Evolutionary conservation across 2,797 vertebrate species (phyloP).

Genomic region (Gallinago nigripennis): DNA sequence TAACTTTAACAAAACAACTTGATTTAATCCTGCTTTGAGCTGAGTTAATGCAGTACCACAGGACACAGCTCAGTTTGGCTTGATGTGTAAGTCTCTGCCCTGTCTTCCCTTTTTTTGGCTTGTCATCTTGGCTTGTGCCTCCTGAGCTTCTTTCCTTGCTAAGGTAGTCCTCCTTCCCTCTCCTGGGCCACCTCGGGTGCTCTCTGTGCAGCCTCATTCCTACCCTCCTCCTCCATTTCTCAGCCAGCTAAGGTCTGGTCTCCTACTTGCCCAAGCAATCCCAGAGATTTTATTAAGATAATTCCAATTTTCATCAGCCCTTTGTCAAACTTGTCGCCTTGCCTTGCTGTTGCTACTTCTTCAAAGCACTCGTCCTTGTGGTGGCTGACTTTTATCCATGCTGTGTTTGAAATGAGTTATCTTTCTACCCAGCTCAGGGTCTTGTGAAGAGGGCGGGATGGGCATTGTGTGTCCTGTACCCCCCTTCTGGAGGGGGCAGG

Average conservation of each 20-base stretch:
- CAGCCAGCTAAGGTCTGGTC: neutral
- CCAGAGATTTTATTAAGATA: neutral
- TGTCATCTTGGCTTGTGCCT: slow-evolving; percentile 7
- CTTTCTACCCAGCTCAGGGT: neutral
- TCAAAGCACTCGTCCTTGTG: neutral
- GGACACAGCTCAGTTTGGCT: neutral
- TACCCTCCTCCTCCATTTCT: neutral
- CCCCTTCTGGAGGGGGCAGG: neutral
- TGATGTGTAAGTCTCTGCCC: neutral
- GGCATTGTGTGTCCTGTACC: neutral
- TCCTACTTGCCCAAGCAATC: neutral
- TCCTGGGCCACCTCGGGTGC: neutral
- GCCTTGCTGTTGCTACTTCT: neutral
- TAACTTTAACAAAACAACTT: too few species aligned
- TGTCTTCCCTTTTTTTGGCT: neutral
- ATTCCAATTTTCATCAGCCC: neutral
- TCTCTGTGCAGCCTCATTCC: neutral
- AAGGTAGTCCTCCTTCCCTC: neutral
- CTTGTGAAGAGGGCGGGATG: neutral
- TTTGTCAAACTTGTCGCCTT: neutral
- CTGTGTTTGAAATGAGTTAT: neutral
- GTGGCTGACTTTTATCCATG: neutral
- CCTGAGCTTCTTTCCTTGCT: neutral
- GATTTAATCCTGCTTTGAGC: neutral
- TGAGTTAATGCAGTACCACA: neutral